Evolutionary conservation across 2,888 invertebrate genomes (phyloP), one percentile per base, ranked within the genome.

Genomic region (Macaria notata): DNA sequence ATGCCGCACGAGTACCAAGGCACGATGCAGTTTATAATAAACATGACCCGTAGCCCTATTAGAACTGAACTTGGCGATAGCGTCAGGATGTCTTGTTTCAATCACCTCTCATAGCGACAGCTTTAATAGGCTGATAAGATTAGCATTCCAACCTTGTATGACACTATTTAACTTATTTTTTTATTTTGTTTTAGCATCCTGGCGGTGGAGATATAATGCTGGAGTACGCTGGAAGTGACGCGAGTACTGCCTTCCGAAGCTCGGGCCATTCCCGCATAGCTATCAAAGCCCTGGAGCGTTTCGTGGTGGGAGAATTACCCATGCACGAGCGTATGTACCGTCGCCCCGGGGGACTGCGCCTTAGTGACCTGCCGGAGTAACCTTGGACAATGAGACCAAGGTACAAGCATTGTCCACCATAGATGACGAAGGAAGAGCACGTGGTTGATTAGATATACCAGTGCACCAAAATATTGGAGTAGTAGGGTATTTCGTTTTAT

Each of bases 221-320:
- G 69, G 97, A 98, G 73, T 94, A 96, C 79, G 97, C 96, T 0
- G 97, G 97, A 0, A 92, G 95, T 8, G 97, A 97, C 80, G 97
- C 96, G 0, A 97, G 96, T 31, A 91, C 95, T 2, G 95, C 97
- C 0, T 97, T 97, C 85, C 92, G 95, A 9, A 95, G 96, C 48
- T 94, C 95, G 0, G 96, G 97, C 0, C 97, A 97, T 75, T 94
- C 95, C 3, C 88, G 90, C 9, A 90, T 87, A 61, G 96, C 96
- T 0, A 83, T 93, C 31, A 92, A 92, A 60, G 92, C 93, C 30
- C 86, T 97, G 60, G 93, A 94, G 44, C 92, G 93, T n/a, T 96
- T 94, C 81, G 83, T 95, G 3, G 93, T 97, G 31, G 97, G 97
- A 0, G 94, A 95, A 73, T 89, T 97, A 30, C 96, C 97, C 0